Conservation (phyloP, 2,797 vertebrate genomes). For the Liparis tanakae region DNA sequence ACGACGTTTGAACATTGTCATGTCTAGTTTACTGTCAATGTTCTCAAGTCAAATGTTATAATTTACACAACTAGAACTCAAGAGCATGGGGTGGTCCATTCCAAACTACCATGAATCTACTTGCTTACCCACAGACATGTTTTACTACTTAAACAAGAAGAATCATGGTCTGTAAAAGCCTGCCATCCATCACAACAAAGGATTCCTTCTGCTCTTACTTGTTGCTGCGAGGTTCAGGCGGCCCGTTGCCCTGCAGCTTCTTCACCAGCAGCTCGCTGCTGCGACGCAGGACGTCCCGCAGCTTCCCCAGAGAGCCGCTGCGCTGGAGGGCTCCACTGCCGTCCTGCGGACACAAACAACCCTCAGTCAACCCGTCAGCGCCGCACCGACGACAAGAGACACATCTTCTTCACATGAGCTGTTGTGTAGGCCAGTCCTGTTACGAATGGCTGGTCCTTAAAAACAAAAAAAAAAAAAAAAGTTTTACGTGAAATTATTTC, state of each 20-base stretch:
- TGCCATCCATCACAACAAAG: not conserved
- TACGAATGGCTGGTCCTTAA: not conserved
- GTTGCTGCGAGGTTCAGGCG: constrained; percentile 86
- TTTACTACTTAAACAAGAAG: not conserved
- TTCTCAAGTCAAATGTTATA: too few species aligned
- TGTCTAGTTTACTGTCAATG: too few species aligned
- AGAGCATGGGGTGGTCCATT: not conserved
- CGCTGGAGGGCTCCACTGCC: constrained; percentile 91
- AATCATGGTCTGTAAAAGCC: not conserved
- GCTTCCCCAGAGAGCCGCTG: constrained; percentile 92
- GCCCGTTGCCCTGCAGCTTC: constrained; percentile 92
- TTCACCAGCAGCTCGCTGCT: constrained; percentile 98
- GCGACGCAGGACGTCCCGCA: constrained; percentile 91
- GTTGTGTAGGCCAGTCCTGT: not conserved
- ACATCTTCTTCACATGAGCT: not conserved
- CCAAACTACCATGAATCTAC: not conserved
- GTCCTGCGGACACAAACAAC: constrained; percentile 82
- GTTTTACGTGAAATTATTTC: not conserved
- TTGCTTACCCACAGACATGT: not conserved
- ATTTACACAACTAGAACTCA: not conserved
- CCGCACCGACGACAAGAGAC: not conserved
- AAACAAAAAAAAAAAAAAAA: too few species aligned
- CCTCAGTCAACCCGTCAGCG: constrained; percentile 21
- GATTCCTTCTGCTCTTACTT: constrained; percentile 66
- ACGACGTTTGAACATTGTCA: too few species aligned